Conservation (phyloP, 2,113 vertebrate species). For the Aleadryas rufinucha region DNA sequence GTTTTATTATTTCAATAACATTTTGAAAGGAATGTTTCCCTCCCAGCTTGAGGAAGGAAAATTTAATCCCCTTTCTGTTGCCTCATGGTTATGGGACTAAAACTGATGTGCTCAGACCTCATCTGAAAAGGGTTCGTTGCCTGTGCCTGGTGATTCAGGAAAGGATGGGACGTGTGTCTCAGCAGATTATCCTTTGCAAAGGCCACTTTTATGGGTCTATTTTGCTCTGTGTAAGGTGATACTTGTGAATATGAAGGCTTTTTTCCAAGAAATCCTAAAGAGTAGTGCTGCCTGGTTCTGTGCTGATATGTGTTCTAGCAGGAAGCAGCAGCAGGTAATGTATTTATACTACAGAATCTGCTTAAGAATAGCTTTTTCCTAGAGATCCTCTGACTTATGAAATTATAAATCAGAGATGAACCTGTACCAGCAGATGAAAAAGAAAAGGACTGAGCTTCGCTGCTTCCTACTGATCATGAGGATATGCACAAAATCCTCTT, state of each 20-base stretch:
- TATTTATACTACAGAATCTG: background rate
- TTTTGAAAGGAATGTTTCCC: slow-evolving; percentile 47
- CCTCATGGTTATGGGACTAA: background rate
- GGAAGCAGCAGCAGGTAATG: background rate
- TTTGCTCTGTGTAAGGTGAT: background rate
- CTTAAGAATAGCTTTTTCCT: background rate
- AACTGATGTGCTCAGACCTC: background rate
- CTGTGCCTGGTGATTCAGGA: background rate
- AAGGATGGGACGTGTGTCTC: background rate
- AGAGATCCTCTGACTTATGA: background rate
- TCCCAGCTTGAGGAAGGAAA: slow-evolving; percentile 18
- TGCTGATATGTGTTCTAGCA: background rate
- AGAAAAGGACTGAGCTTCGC: background rate
- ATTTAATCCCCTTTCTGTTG: background rate
- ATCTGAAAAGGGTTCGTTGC: background rate
- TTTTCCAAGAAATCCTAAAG: background rate
- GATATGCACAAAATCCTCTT: background rate
- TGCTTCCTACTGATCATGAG: background rate
- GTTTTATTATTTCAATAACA: slow-evolving; percentile 59
- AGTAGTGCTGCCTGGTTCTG: background rate
- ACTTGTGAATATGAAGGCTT: background rate
- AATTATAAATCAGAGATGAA: background rate
- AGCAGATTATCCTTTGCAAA: background rate
- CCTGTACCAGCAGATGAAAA: background rate
- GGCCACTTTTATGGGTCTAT: background rate